These are phyloP conservation scores for Cydia strobilella DNA, from an alignment of 1,140 invertebrate species.

Conservation along the genomic window DNA sequence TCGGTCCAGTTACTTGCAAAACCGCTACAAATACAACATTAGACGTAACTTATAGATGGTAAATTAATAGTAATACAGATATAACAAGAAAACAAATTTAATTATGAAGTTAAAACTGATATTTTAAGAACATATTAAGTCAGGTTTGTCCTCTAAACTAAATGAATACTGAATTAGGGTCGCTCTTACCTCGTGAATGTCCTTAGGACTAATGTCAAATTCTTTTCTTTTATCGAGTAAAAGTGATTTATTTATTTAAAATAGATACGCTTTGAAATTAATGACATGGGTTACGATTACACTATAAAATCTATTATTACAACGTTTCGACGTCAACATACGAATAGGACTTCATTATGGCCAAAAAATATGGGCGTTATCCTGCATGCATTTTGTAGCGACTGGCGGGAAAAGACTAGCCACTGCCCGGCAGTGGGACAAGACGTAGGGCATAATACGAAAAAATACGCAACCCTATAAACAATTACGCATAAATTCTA, in stretches of 20 bases:
- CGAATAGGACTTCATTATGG: no score
- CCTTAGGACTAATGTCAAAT: slow-evolving; percentile 10
- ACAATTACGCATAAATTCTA: no score
- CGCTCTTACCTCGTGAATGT: background rate
- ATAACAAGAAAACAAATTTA: background rate
- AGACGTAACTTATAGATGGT: slow-evolving; percentile 47
- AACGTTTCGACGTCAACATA: background rate
- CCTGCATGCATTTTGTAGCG: background rate
- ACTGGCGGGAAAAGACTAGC: background rate
- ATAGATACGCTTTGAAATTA: background rate
- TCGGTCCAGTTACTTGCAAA: slow-evolving; percentile 76
- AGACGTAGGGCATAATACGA: no score
- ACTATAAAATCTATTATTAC: background rate
- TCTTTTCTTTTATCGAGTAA: background rate
- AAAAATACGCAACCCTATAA: background rate
- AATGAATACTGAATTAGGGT: slow-evolving; percentile 10
- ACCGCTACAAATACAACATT: slow-evolving; percentile 72
- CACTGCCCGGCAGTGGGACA: background rate
- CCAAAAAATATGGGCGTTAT: no score
- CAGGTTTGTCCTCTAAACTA: background rate
- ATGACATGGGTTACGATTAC: background rate
- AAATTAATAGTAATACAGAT: background rate
- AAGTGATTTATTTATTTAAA: background rate
- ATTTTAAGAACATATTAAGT: background rate
- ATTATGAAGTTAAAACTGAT: background rate